Percentiles rank a stretch among this genome's conserved stretches.
These are phyloP conservation scores for Aphelocoma coerulescens DNA, from an alignment of 2,113 vertebrate species.

Conservation along the genomic window DNA sequence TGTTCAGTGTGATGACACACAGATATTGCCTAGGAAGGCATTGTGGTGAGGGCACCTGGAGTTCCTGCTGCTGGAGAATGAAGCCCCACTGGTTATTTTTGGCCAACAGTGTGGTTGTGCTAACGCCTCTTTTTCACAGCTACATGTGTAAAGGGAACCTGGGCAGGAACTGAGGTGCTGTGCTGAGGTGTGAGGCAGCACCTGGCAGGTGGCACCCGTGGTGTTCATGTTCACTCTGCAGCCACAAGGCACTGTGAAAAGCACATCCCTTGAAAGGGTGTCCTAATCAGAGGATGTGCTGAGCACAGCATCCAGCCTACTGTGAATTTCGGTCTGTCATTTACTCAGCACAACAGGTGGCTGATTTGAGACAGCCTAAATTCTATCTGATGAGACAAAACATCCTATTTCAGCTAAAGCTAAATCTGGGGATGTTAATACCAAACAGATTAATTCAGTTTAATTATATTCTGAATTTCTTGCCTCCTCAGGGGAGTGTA, in stretches of 20 bases:
- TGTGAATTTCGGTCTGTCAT: background rate
- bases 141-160: background rate
- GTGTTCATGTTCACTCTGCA: background rate
- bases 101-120: background rate
- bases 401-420: background rate
- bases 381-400: slow-evolving; percentile 1
- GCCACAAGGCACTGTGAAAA: background rate
- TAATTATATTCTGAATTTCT: slow-evolving; percentile 32
- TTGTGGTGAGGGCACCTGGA: background rate
- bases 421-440: slow-evolving; percentile 7
- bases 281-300: background rate
- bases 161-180: background rate
- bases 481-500: background rate
- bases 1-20: background rate
- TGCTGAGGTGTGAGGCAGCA: background rate
- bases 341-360: background rate
- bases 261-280: background rate
- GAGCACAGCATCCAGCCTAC: background rate
- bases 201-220: background rate
- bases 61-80: background rate
- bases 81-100: background rate
- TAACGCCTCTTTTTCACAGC: background rate
- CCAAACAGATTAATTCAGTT: slow-evolving; percentile 13
- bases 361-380: background rate
- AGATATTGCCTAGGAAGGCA: background rate